Percentiles rank a stretch among this genome's conserved stretches.
These are phyloP conservation scores for Erebia epiphron DNA, from an alignment of 2,888 invertebrate genomes.

Conservation along the genomic window DNA sequence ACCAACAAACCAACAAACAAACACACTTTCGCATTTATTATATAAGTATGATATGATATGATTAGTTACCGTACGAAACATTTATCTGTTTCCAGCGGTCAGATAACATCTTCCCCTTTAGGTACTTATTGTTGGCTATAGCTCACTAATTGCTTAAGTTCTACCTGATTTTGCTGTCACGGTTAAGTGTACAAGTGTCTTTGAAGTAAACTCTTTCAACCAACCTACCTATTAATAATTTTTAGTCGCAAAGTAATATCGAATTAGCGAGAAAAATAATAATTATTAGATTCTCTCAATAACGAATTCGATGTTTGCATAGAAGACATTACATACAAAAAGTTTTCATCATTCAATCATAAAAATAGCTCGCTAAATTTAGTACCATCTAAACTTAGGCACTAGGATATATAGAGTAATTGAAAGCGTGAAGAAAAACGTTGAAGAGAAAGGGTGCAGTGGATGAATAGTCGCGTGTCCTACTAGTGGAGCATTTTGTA, in stretches of 20 bases:
- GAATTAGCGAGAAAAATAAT: not conserved
- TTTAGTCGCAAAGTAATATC: not conserved
- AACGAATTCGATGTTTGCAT: too few species aligned
- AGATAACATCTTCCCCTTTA: slow-evolving; percentile 76
- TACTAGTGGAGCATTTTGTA: slow-evolving; percentile 60
- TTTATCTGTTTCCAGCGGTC: slow-evolving; percentile 76
- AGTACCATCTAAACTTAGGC: not conserved
- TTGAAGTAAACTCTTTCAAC: slow-evolving; percentile 49
- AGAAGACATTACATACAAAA: too few species aligned
- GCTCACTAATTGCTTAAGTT: slow-evolving; percentile 82
- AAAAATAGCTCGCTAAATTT: not conserved
- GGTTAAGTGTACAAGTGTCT: slow-evolving; percentile 74
- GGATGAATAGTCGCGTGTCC: slow-evolving; percentile 61
- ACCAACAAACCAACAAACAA: too few species aligned
- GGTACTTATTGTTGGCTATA: slow-evolving; percentile 80
- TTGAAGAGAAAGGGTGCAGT: slow-evolving; percentile 49
- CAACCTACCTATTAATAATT: slow-evolving; percentile 60
- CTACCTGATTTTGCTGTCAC: slow-evolving; percentile 73
- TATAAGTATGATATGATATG: too few species aligned
- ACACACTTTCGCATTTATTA: too few species aligned
- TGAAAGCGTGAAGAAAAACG: slow-evolving; percentile 40
- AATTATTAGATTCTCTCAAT: too few species aligned
- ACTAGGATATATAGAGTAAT: slow-evolving; percentile 8
- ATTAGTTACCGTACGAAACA: slow-evolving; percentile 80
- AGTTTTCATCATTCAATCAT: slow-evolving; percentile 37